Base-by-base conservation (phyloP, 2,888 invertebrate species). In the Dimorphilus gyrociliatus region DNA sequence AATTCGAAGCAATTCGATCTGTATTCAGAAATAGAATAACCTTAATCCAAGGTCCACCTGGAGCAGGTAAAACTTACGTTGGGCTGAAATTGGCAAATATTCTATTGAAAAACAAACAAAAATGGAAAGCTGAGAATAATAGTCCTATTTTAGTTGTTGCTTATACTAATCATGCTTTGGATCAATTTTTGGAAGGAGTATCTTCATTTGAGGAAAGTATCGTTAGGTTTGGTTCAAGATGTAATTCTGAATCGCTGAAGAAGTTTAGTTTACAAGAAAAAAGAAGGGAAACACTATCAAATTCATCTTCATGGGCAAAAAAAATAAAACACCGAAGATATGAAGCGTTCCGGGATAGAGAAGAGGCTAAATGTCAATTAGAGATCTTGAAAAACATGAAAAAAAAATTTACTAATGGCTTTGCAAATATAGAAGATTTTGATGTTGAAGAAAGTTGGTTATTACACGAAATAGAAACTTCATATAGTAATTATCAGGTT, bases 21-120 rank as follows among this genome's bases (percentile, higher is more conserved):
- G 52, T 55, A 2, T 32, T 61, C 1, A 51, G 51, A 2, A 50
- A 53, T 31, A 53, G 58, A 30, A 32, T 61, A 15, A 46, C 55
- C 3, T 35, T 60, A 25, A 57, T 53, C 15, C 57, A 60, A 41
- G 58, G 84, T 0, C 82, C 82, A 0, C 82, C 84, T 0, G 84
- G 84, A 2, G 82, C 82, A 0, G 84, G 82, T 0, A 84, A 82
- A 66, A 81, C 82, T 0, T 77, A 70, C 53, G 57, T 82, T 36
- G 81, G 81, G 0, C 63, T 79, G 18, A 75, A 77, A 68, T 72
- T 85, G 14, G 73, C 76, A 1, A 29, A 51, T 16, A 33, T 72
- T 0, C 50, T 84, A 16, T 55, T 81, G 2, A 58, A 68, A 34
- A 81, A 78, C 51, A 40, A 42, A 10, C 17, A 39, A 0, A 18